phyloP scores from a whole-genome alignment of 2,888 invertebrate genomes.

The Pollenia angustigena region DNA sequence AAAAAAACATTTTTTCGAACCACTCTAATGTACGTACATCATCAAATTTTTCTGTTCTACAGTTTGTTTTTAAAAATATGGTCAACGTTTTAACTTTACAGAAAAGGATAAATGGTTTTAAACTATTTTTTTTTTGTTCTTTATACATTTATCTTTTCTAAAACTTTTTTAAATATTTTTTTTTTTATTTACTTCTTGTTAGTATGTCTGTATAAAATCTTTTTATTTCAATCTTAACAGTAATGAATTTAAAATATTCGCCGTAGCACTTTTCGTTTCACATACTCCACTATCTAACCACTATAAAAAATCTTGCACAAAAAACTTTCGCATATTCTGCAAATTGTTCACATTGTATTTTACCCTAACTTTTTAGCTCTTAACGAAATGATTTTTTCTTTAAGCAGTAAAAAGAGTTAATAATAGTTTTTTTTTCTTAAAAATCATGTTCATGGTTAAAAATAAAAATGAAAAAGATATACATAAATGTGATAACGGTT shows the following conservation, averaged over 20 bases:
- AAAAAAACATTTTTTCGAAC: no score
- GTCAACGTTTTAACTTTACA: no score
- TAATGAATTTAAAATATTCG: slow-evolving; percentile 27
- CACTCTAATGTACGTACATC: no score
- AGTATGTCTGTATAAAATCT: not conserved
- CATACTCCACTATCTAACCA: slow-evolving; percentile 1
- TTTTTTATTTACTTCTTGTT: not conserved
- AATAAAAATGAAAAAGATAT: no score
- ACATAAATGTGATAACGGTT: no score
- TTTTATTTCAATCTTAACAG: not conserved
- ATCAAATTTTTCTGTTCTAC: no score
- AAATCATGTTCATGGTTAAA: no score
- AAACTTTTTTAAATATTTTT: not conserved
- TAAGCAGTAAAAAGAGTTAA: no score
- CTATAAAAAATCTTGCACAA: not conserved
- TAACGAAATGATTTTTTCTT: not conserved
- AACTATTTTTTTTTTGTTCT: not conserved
- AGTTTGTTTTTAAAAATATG: no score
- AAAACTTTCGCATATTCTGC: slow-evolving; percentile 21
- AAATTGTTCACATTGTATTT: not conserved
- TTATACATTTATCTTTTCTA: not conserved
- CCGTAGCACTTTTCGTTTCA: not conserved
- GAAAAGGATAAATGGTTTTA: no score
- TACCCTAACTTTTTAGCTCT: not conserved
- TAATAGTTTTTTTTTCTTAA: no score